Evolutionary conservation across 53 echinoderm and acorn worm species (phyloP).

Genomic region (Holothuria scabra): DNA sequence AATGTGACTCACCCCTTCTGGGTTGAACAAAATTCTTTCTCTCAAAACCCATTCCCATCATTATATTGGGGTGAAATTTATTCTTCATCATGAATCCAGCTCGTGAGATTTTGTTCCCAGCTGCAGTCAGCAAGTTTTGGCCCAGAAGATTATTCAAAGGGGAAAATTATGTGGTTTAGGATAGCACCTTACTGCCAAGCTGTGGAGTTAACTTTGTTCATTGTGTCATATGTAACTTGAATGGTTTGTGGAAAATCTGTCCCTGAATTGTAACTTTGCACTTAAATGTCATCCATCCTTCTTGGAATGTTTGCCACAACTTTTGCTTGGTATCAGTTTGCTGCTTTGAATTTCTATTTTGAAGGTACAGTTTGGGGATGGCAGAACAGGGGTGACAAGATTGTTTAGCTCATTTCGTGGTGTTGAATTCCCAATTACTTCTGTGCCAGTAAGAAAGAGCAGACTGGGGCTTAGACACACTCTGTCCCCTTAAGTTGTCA

Average conservation of each 20-base stretch:
- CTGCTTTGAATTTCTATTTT: background rate
- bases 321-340: background rate
- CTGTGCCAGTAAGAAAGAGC: too few relatives aligned
- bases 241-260: background rate
- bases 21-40: background rate
- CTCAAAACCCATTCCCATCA: background rate
- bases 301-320: slow-evolving; percentile 7
- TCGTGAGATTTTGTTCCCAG: slow-evolving; percentile 41
- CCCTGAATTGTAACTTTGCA: background rate
- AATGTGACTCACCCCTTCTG: slow-evolving; percentile 25
- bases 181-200: slow-evolving; percentile 50
- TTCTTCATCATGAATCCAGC: slow-evolving; percentile 42
- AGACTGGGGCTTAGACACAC: too few relatives aligned
- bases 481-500: too few relatives aligned
- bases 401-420: too few relatives aligned
- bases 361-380: background rate
- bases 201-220: background rate
- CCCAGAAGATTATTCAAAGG: slow-evolving; percentile 22
- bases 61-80: background rate
- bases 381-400: too few relatives aligned
- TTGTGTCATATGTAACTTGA: background rate
- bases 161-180: slow-evolving; percentile 39
- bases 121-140: slow-evolving; percentile 54
- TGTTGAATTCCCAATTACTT: too few relatives aligned
- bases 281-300: background rate